A percentile compares a stretch with the other conserved stretches of the same genome.
These are phyloP conservation scores for Stegana nigrithorax DNA, from an alignment of 2,888 invertebrate species.

Conservation along the genomic window DNA sequence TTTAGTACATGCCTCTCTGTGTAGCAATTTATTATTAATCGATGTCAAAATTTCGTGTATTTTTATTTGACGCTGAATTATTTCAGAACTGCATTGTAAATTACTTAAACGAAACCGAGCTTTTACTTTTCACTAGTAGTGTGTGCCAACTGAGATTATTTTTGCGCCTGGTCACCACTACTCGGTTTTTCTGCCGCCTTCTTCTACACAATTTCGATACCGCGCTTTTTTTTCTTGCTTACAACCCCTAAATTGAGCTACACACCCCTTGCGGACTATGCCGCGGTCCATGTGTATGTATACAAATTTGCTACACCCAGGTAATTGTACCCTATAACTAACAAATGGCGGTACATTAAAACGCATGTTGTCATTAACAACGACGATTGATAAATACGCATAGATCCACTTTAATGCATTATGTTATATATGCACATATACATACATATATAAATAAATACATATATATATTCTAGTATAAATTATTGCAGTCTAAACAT, in stretches of 20 bases:
- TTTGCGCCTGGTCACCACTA: too few relatives aligned
- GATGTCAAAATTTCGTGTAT: neutral
- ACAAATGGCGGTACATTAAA: neutral
- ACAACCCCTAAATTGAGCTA: constrained; percentile 6
- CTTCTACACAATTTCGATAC: neutral
- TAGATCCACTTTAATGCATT: neutral
- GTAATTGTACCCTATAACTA: constrained; percentile 11
- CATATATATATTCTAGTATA: too few relatives aligned
- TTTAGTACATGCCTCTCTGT: too few relatives aligned
- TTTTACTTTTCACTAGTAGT: too few relatives aligned
- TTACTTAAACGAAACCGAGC: too few relatives aligned
- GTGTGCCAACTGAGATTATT: too few relatives aligned
- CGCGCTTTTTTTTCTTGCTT: neutral
- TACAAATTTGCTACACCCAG: constrained; percentile 15
- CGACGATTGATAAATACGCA: neutral
- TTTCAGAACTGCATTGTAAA: neutral
- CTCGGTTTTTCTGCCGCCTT: neutral
- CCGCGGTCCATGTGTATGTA: constrained; percentile 5
- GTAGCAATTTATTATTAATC: too few relatives aligned
- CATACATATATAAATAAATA: neutral
- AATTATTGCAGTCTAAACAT: neutral
- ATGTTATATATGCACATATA: too few relatives aligned
- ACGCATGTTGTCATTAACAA: too few relatives aligned
- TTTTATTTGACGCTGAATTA: neutral
- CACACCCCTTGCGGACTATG: neutral